Base-by-base conservation (phyloP, 2,797 vertebrate genomes). In the Ataeniobius toweri region DNA sequence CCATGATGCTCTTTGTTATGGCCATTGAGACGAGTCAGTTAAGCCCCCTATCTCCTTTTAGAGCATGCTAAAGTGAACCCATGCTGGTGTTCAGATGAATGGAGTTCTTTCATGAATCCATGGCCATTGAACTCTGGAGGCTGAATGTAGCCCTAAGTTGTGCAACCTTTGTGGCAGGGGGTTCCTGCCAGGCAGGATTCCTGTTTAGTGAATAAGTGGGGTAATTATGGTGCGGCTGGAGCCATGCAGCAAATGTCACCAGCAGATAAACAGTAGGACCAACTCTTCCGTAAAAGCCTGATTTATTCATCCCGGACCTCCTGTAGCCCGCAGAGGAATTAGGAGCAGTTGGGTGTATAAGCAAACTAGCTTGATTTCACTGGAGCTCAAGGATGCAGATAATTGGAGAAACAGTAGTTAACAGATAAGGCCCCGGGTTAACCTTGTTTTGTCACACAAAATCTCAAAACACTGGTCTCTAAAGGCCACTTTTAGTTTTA, bases 201-300 rank as follows among this genome's bases (percentile, higher is more conserved):
- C 89, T 97, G 95, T 98, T 97, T 98, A 96, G 96, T 98, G 96
- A 98, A 97, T 97, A 98, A 97, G 97, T 97, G 96, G 97, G 96
- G 96, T 97, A 97, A 98, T 99, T 98, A 98, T 95, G 95, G 94
- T 95, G 96, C 96, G 95, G 96, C 96, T 97, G 95, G 95, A 96
- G 95, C 96, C 93, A 91, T 90, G 95, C 96, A 90, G 90, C 96
- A 98, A 99, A 99, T 98, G 98, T 98, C 97, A 98, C 94, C 96
- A 95, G 96, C 96, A 97, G 96, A 98, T 97, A 97, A 98, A 98
- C 96, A 97, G 95, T 96, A 94, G 95, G 96, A 96, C 95, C 94
- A 96, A 97, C 94, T 93, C 96, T 96, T 96, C 97, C 94, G 93
- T 97, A 97, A 97, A 97, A 90, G 89, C 96, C 95, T 96, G 96